Evolutionary conservation across 1,140 invertebrate species (phyloP).

Genomic region (Zaprionus lachaisei): DNA sequence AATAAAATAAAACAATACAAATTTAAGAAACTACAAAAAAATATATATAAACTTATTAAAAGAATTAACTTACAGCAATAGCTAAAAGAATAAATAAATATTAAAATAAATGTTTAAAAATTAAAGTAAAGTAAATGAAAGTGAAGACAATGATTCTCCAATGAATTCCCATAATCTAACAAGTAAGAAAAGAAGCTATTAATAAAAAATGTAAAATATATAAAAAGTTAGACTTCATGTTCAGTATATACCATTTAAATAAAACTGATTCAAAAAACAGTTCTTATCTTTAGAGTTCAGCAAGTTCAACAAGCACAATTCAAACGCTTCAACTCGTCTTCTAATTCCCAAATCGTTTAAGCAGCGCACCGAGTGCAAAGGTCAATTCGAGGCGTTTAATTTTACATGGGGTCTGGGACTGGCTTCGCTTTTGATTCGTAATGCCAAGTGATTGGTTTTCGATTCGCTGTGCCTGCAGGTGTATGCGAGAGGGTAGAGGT

Average conservation of each 20-base stretch:
- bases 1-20: not conserved
- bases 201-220: no score
- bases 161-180: no score
- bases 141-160: no score
- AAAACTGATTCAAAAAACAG: not conserved
- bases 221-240: no score
- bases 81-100: not conserved
- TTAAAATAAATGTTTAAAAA: not conserved
- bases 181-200: no score
- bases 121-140: no score
- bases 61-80: no score
- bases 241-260: not conserved
- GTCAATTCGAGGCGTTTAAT: constrained; percentile 14
- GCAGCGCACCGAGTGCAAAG: constrained; percentile 14
- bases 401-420: constrained; percentile 32
- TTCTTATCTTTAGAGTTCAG: not conserved
- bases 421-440: constrained; percentile 66
- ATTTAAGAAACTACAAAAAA: not conserved
- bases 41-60: not conserved
- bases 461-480: not conserved
- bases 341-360: constrained; percentile 10
- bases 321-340: not conserved
- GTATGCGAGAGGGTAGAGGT: not conserved
- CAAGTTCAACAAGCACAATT: not conserved
- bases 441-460: constrained; percentile 75